Conservation (phyloP, 1,140 invertebrate genomes). For the Papilio aristodemus region DNA sequence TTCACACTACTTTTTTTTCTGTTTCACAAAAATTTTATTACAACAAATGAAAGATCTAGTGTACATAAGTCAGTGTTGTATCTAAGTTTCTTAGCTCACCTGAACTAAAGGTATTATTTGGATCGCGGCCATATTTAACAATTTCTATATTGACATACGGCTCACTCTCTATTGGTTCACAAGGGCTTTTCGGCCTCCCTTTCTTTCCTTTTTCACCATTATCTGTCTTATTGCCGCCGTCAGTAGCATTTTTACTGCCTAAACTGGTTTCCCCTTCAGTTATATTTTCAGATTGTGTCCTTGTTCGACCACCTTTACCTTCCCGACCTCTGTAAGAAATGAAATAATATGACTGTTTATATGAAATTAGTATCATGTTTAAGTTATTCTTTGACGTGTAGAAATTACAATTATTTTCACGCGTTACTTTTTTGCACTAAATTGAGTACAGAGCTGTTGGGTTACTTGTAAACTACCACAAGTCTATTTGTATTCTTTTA, state of each 20-base stretch:
- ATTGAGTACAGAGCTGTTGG: too few relatives aligned
- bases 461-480: background rate
- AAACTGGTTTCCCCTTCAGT: slow-evolving; percentile 49
- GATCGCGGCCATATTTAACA: slow-evolving; percentile 82
- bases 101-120: slow-evolving; percentile 82
- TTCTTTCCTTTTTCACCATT: slow-evolving; percentile 60
- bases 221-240: slow-evolving; percentile 49
- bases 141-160: slow-evolving; percentile 85
- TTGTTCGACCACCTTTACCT: slow-evolving; percentile 66
- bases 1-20: too few relatives aligned
- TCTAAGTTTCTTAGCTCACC: slow-evolving; percentile 51
- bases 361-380: too few relatives aligned
- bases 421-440: too few relatives aligned
- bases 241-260: slow-evolving; percentile 49
- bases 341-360: background rate
- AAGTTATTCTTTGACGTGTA: too few relatives aligned
- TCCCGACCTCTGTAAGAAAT: slow-evolving; percentile 66
- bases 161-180: slow-evolving; percentile 82
- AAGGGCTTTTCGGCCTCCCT: slow-evolving; percentile 77
- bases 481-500: background rate
- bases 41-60: too few relatives aligned
- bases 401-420: too few relatives aligned
- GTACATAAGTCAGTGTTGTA: too few relatives aligned
- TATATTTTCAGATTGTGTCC: slow-evolving; percentile 46
- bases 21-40: too few relatives aligned